These are phyloP conservation scores for Smittia sp. DNA, from an alignment of 2,888 invertebrate genomes.

Conservation along the genomic window DNA sequence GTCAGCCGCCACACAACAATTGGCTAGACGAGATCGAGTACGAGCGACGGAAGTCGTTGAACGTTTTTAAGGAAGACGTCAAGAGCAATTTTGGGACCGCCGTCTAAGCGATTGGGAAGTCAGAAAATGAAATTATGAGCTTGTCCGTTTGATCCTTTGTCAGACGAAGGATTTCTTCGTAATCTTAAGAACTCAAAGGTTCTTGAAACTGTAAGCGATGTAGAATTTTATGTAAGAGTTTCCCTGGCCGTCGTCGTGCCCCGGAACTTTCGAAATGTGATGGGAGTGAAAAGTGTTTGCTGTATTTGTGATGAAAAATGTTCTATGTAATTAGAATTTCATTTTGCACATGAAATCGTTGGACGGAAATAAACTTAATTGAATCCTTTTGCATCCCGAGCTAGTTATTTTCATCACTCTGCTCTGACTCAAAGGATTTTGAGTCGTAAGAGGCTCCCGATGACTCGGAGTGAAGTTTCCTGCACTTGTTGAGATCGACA, in stretches of 20 bases:
- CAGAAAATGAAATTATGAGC: too few species aligned
- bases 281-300: neutral
- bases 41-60: constrained; percentile 52
- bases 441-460: neutral
- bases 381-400: too few species aligned
- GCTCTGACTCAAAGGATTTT: constrained; percentile 10
- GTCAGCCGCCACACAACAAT: constrained; percentile 17
- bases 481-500: constrained; percentile 21
- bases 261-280: too few species aligned
- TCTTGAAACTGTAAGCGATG: too few species aligned
- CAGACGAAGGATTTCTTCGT: too few species aligned
- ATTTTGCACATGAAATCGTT: too few species aligned
- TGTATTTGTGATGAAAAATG: neutral
- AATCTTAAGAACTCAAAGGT: too few species aligned
- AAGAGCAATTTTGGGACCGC: constrained; percentile 26
- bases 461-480: constrained; percentile 17
- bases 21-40: constrained; percentile 47
- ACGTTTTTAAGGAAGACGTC: constrained; percentile 44
- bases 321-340: too few species aligned
- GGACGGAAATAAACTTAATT: too few species aligned
- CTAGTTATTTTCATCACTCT: constrained; percentile 6
- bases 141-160: too few species aligned
- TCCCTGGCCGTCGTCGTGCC: too few species aligned
- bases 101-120: constrained; percentile 6
- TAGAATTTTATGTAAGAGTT: too few species aligned